Conservation (phyloP, 1,140 invertebrate genomes). For the Trichoplusia ni region DNA sequence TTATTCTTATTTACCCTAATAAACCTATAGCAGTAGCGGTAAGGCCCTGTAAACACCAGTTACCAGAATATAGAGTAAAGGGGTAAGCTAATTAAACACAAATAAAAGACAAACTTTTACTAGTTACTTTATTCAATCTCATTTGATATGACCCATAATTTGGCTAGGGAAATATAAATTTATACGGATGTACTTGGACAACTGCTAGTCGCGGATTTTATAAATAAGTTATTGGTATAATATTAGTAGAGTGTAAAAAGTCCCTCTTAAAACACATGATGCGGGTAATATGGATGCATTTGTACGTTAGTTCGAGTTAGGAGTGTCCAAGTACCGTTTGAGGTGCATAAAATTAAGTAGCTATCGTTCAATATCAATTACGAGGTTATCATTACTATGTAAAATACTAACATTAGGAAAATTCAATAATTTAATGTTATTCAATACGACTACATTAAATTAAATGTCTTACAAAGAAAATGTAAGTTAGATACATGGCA, state of each 20-base stretch:
- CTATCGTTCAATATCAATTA: slow-evolving; percentile 41
- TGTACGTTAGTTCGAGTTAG: too few species aligned
- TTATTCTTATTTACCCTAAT: too few species aligned
- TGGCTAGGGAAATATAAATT: slow-evolving; percentile 69
- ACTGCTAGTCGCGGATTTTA: not conserved
- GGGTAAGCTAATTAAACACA: too few species aligned
- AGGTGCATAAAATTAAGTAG: slow-evolving; percentile 51
- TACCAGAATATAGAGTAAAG: too few species aligned
- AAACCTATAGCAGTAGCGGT: too few species aligned
- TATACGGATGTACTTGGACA: slow-evolving; percentile 52
- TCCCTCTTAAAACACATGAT: not conserved
- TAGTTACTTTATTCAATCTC: slow-evolving; percentile 77
- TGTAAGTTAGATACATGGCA: slow-evolving; percentile 45
- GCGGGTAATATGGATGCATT: not conserved
- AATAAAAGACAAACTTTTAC: too few species aligned
- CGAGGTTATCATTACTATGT: slow-evolving; percentile 47
- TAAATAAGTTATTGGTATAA: not conserved
- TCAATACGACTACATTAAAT: slow-evolving; percentile 14
- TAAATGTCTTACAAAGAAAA: slow-evolving; percentile 16
- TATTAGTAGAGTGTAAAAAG: not conserved
- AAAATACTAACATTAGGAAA: slow-evolving; percentile 52
- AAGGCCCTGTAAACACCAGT: too few species aligned
- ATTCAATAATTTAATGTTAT: slow-evolving; percentile 24
- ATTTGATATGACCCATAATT: slow-evolving; percentile 79
- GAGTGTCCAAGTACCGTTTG: slow-evolving; percentile 27